Evolutionary conservation across 2,888 invertebrate species (phyloP).

Genomic region (Andrena praecox): DNA sequence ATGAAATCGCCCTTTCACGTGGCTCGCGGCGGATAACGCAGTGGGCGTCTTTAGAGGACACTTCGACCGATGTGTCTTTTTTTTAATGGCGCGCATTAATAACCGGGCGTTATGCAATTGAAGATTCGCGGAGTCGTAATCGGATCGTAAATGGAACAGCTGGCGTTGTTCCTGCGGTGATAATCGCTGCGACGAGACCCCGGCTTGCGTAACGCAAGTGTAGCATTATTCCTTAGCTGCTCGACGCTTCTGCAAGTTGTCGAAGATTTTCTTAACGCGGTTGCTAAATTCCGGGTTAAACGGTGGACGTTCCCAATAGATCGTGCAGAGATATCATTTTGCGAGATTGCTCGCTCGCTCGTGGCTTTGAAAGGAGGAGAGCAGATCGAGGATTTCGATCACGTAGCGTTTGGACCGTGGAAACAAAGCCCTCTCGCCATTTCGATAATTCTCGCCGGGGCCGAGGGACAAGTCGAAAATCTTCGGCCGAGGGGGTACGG

Average conservation of each 20-base stretch:
- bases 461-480: slow-evolving; percentile 65
- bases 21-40: slow-evolving; percentile 31
- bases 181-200: background rate
- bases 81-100: slow-evolving; percentile 14
- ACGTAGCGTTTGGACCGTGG: slow-evolving; percentile 52
- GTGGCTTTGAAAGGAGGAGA: background rate
- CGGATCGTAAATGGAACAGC: slow-evolving; percentile 43
- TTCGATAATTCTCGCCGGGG: slow-evolving; percentile 40
- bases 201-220: slow-evolving; percentile 25
- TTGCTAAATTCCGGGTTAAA: background rate
- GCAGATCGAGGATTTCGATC: slow-evolving; percentile 24
- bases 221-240: background rate
- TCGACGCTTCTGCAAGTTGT: background rate
- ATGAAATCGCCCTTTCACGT: slow-evolving; percentile 35
- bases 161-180: slow-evolving; percentile 13
- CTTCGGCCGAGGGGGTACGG: slow-evolving; percentile 58
- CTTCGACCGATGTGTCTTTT: slow-evolving; percentile 12
- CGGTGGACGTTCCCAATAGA: too few species aligned
- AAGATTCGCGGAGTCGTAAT: slow-evolving; percentile 1
- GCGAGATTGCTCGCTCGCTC: background rate
- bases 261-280: background rate
- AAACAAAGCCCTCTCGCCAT: slow-evolving; percentile 59
- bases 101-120: slow-evolving; percentile 35
- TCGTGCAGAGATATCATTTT: background rate
- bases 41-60: slow-evolving; percentile 24